Conservation (phyloP, 1,140 invertebrate genomes). For the Anagrus nilaparvatae region DNA sequence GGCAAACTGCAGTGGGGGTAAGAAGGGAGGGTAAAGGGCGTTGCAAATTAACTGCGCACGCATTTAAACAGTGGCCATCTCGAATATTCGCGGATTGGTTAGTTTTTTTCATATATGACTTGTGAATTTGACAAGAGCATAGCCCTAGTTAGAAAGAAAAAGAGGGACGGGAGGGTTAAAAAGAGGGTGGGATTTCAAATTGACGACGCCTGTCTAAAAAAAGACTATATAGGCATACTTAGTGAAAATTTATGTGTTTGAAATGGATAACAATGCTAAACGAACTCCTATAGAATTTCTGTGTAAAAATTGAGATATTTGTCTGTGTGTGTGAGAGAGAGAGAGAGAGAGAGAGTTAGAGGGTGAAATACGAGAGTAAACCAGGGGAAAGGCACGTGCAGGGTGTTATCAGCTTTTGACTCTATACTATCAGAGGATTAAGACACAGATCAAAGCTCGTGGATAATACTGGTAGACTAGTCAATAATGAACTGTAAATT, state of each 20-base stretch:
- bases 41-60: slow-evolving; percentile 34
- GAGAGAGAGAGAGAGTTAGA: slow-evolving; percentile 15
- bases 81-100: slow-evolving; percentile 42
- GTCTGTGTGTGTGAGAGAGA: too few species aligned
- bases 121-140: slow-evolving; percentile 37
- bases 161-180: not conserved
- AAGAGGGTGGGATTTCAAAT: not conserved
- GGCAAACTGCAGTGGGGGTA: not conserved
- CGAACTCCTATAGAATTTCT: too few species aligned
- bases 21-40: slow-evolving; percentile 6
- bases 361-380: not conserved
- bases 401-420: too few species aligned
- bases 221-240: too few species aligned
- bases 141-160: slow-evolving; percentile 35
- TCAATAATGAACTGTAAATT: too few species aligned
- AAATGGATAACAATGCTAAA: too few species aligned
- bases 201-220: too few species aligned
- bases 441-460: too few species aligned
- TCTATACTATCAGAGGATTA: too few species aligned
- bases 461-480: too few species aligned
- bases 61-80: slow-evolving; percentile 38
- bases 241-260: too few species aligned
- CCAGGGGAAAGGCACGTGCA: not conserved
- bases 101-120: slow-evolving; percentile 36
- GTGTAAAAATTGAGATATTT: too few species aligned